These are phyloP conservation scores for Chrysocyon brachyurus DNA, from an alignment of 2,797 vertebrate genomes.

Conservation along the genomic window DNA sequence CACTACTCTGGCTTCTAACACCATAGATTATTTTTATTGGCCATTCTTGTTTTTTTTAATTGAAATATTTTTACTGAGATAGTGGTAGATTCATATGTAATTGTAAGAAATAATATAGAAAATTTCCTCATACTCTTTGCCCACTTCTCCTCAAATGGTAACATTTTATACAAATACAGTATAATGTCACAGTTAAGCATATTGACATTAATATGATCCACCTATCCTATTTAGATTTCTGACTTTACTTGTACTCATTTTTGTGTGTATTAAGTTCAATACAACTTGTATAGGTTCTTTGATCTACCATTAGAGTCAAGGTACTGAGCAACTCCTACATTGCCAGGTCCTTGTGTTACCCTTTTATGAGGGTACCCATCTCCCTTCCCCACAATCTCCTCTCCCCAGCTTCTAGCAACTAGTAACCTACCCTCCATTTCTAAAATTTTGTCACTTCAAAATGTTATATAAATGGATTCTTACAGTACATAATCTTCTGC, in stretches of 20 bases:
- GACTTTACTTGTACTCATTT: background rate
- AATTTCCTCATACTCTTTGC: background rate
- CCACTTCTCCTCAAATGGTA: background rate
- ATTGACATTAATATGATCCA: background rate
- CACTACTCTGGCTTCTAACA: background rate
- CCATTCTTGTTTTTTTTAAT: background rate
- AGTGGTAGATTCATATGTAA: background rate
- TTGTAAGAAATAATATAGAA: background rate
- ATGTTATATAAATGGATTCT: background rate
- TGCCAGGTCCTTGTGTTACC: background rate
- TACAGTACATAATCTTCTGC: background rate
- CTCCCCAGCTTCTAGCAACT: background rate
- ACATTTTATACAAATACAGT: background rate
- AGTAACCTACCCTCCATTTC: background rate
- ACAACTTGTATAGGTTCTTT: background rate
- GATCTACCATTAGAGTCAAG: background rate
- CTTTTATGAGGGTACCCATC: background rate
- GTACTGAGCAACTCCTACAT: background rate
- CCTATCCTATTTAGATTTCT: background rate
- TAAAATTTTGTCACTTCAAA: background rate
- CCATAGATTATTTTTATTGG: background rate
- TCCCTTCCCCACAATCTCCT: background rate
- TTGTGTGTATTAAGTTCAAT: background rate
- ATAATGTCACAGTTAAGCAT: background rate
- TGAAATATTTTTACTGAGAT: background rate